Conservation (phyloP, 2,113 vertebrate species). For the Fregetta grallaria region DNA sequence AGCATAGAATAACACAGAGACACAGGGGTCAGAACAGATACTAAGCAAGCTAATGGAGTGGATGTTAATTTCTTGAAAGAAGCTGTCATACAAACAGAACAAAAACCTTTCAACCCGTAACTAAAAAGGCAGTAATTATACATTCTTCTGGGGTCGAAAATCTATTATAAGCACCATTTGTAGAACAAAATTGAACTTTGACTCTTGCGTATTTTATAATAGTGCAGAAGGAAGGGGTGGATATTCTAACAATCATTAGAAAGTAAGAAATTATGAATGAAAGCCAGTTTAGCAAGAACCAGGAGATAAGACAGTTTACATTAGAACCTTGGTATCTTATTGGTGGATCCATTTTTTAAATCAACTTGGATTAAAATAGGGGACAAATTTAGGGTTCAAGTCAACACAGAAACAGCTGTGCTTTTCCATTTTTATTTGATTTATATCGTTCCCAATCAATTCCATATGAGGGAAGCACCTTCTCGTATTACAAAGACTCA, state of each 20-base stretch:
- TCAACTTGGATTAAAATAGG: background rate
- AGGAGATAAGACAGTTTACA: background rate
- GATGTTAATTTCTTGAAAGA: background rate
- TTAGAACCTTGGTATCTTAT: background rate
- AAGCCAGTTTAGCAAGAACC: background rate
- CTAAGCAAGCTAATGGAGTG: background rate
- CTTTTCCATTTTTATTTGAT: background rate
- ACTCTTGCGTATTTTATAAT: background rate
- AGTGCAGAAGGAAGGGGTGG: background rate
- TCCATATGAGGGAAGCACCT: background rate
- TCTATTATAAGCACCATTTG: background rate
- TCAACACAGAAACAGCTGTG: constrained; percentile 10
- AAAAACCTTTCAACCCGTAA: background rate
- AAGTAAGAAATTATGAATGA: background rate
- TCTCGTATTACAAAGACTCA: background rate
- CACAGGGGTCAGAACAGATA: background rate
- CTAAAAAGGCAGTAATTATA: background rate
- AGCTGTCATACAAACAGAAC: background rate
- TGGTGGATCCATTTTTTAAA: background rate
- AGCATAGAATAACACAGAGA: background rate
- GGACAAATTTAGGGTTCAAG: background rate
- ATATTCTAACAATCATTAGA: background rate
- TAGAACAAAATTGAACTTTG: background rate
- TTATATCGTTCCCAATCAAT: background rate
- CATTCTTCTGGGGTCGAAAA: background rate